Evolutionary conservation across 2,888 invertebrate genomes (phyloP), one percentile per base, ranked within the genome.

Genomic region (Leucoma salicis): DNA sequence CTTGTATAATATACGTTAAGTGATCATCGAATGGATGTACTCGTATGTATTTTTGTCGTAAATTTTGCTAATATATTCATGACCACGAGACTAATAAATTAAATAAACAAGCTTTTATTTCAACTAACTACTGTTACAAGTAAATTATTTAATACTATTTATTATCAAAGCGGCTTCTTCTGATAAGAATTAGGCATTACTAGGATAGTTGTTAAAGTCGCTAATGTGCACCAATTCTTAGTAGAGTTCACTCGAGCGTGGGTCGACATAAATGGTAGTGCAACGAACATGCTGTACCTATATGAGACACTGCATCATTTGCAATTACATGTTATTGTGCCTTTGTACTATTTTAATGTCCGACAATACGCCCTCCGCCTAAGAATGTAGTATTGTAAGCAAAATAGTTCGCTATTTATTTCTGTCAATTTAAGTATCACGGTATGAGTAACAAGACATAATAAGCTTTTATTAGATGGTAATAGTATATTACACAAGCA

Each of bases 271-370:
- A 84, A 84, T 84, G 83, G 83, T 74, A 82, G 76, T 75, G 74
- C 75, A 78, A 63, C 70, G 69, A 74, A 76, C 73, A 69, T 63
- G 63, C 62, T 69, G 70, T 77, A 60, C 48, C 51, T 62, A 74
- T 71, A 78, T 78, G 80, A 82, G 78, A 81, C 82, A 81, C 74
- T 83, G 87, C 78, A 88, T 84, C 86, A 86, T 88, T 88, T 85
- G 86, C 89, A 89, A 89, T 89, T 88, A 88, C 88, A 87, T 74
- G 83, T 82, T 87, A 87, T 86, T 88, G 88, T 88, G 69, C 80
- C 76, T 82, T 85, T 84, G 81, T 86, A 72, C 78, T 78, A 80
- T 81, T 61, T 80, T 79, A 83, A 82, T 74, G 76, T 77, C 74
- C 71, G 75, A 57, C 70, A 63, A 63, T 63, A 63, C 63, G 62